Percentiles rank a stretch among this genome's conserved stretches.
These are phyloP conservation scores for Hybos culiciformis DNA, from an alignment of 2,888 invertebrate genomes.

Conservation along the genomic window DNA sequence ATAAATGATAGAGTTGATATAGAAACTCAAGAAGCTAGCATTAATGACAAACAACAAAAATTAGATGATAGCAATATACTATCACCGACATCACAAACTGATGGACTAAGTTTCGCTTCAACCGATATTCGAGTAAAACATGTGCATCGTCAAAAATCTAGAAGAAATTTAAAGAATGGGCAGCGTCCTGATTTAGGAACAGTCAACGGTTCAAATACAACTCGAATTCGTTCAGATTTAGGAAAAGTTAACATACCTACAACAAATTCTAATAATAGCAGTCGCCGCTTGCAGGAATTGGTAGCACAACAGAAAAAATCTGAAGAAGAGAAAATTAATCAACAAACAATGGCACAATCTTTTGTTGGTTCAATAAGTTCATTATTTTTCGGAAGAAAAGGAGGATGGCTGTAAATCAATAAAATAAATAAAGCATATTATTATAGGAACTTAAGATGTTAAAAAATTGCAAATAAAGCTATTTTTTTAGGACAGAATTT, in stretches of 20 bases:
- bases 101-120: slow-evolving; percentile 11
- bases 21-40: slow-evolving; percentile 6
- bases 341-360: slow-evolving; percentile 30
- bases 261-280: slow-evolving; percentile 7
- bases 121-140: slow-evolving; percentile 33
- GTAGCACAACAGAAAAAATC: slow-evolving; percentile 14
- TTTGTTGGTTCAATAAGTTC: slow-evolving; percentile 66
- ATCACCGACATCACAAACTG: slow-evolving; percentile 9
- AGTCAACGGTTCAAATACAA: slow-evolving; percentile 33
- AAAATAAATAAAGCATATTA: no score
- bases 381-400: slow-evolving; percentile 70
- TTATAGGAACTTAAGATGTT: no score
- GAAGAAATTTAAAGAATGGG: slow-evolving; percentile 37
- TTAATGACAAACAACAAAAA: slow-evolving; percentile 2
- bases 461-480: no score
- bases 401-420: slow-evolving; percentile 56
- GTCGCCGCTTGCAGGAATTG: slow-evolving; percentile 11
- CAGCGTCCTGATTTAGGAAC: slow-evolving; percentile 47
- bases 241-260: slow-evolving; percentile 23
- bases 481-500: no score
- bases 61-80: not conserved
- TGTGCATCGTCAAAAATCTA: slow-evolving; percentile 40
- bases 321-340: slow-evolving; percentile 3
- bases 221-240: slow-evolving; percentile 24
- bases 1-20: slow-evolving; percentile 6